Evolutionary conservation across 2,888 invertebrate genomes (phyloP).

Genomic region (Agriopis leucophaearia): DNA sequence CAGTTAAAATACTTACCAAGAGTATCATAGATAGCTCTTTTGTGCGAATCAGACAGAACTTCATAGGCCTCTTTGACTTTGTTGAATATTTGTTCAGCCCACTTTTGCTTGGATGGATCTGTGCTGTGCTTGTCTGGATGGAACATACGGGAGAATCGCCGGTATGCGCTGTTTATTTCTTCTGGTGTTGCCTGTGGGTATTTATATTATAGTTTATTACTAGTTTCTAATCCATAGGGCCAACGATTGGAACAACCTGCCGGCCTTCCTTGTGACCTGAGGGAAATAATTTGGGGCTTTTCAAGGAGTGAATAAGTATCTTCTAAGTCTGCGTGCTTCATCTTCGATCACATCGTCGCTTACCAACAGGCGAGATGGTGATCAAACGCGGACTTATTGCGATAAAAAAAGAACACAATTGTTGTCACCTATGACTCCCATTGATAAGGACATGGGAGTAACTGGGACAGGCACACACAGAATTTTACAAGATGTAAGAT

Average conservation of each 20-base stretch:
- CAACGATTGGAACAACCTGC: too few relatives aligned
- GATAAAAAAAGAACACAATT: too few relatives aligned
- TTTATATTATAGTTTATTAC: neutral
- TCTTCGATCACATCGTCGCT: too few relatives aligned
- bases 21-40: conserved; percentile 97
- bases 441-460: too few relatives aligned
- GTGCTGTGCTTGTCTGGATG: conserved; percentile 98
- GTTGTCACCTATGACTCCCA: too few relatives aligned
- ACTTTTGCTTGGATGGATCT: conserved; percentile 92
- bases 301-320: too few relatives aligned
- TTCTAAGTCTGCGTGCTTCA: too few relatives aligned
- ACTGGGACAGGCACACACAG: too few relatives aligned
- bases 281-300: too few relatives aligned
- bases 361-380: too few relatives aligned
- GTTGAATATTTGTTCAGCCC: conserved; percentile 97
- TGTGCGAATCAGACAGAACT: conserved; percentile 97
- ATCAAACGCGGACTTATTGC: too few relatives aligned
- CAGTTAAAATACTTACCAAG: conserved; percentile 67
- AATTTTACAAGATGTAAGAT: neutral
- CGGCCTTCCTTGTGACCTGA: too few relatives aligned
- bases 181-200: conserved; percentile 93
- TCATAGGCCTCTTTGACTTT: conserved; percentile 98
- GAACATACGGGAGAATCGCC: conserved; percentile 95
- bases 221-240: neutral
- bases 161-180: conserved; percentile 97